These are phyloP conservation scores for Choreutis nemorana DNA, from an alignment of 2,888 invertebrate genomes.

Conservation along the genomic window DNA sequence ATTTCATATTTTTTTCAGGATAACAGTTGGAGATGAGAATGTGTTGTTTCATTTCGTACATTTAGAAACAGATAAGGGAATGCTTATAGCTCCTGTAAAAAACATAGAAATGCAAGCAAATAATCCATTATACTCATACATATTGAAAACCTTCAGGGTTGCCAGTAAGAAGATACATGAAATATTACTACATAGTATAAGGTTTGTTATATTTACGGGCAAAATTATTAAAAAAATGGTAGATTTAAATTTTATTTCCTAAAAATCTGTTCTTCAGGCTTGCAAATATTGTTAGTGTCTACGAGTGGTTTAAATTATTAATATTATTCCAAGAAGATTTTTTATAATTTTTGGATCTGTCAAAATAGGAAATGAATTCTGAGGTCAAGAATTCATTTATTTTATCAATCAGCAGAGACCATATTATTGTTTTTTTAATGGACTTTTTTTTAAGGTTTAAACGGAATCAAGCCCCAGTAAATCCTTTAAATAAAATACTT, in stretches of 20 bases:
- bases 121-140: slow-evolving; percentile 55
- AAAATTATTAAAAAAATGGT: background rate
- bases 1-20: slow-evolving; percentile 32
- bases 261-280: background rate
- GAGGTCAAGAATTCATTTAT: background rate
- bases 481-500: slow-evolving; percentile 74
- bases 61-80: slow-evolving; percentile 74
- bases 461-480: slow-evolving; percentile 62
- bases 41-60: slow-evolving; percentile 80
- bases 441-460: slow-evolving; percentile 54
- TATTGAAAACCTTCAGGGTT: slow-evolving; percentile 75
- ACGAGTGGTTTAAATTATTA: background rate
- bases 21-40: slow-evolving; percentile 76
- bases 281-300: slow-evolving; percentile 5
- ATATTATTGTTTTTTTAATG: slow-evolving; percentile 1
- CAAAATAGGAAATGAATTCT: no score
- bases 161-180: slow-evolving; percentile 78
- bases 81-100: slow-evolving; percentile 70
- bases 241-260: slow-evolving; percentile 1
- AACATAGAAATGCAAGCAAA: slow-evolving; percentile 40
- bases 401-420: no score
- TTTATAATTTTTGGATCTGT: no score
- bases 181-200: slow-evolving; percentile 74
- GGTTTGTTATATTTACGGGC: slow-evolving; percentile 21
- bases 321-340: slow-evolving; percentile 1